phyloP scores from a whole-genome alignment of 2,797 vertebrate species.

The Gastrophryne carolinensis region DNA sequence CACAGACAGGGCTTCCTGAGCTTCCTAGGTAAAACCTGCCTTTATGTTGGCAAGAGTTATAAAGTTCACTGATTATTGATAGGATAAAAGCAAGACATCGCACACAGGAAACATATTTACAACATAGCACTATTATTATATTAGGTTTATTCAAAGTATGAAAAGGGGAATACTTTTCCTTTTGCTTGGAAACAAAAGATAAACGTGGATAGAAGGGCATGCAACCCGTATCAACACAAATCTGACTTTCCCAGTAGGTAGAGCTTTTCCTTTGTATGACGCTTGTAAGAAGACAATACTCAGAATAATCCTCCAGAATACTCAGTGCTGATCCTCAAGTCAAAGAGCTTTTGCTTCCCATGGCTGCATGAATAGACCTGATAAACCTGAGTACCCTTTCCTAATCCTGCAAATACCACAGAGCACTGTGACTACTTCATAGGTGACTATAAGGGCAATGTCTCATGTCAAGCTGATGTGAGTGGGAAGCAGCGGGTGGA shows the following conservation, averaged over 20 bases:
- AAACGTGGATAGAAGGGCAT: slow-evolving; percentile 16
- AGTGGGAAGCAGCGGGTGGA: slow-evolving; percentile 20
- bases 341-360: slow-evolving; percentile 58
- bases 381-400: slow-evolving; percentile 58
- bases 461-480: slow-evolving; percentile 7
- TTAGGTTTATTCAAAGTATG: slow-evolving; percentile 48
- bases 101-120: slow-evolving; percentile 39
- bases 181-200: slow-evolving; percentile 43
- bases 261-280: slow-evolving; percentile 39
- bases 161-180: slow-evolving; percentile 30
- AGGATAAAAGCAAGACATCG: slow-evolving; percentile 39
- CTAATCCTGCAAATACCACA: slow-evolving; percentile 57
- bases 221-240: slow-evolving; percentile 27
- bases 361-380: slow-evolving; percentile 58
- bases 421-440: slow-evolving; percentile 10
- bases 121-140: slow-evolving; percentile 42
- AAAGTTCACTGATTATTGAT: slow-evolving; percentile 49
- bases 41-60: slow-evolving; percentile 40
- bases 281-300: slow-evolving; percentile 53
- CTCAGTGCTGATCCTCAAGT: slow-evolving; percentile 53
- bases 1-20: slow-evolving; percentile 23
- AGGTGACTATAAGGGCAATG: slow-evolving; percentile 6
- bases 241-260: slow-evolving; percentile 34
- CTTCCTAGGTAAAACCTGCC: slow-evolving; percentile 29
- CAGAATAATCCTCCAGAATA: slow-evolving; percentile 51